Conservation (phyloP, 92 coral and sea anemone species). For the Parazoanthus swiftii region DNA sequence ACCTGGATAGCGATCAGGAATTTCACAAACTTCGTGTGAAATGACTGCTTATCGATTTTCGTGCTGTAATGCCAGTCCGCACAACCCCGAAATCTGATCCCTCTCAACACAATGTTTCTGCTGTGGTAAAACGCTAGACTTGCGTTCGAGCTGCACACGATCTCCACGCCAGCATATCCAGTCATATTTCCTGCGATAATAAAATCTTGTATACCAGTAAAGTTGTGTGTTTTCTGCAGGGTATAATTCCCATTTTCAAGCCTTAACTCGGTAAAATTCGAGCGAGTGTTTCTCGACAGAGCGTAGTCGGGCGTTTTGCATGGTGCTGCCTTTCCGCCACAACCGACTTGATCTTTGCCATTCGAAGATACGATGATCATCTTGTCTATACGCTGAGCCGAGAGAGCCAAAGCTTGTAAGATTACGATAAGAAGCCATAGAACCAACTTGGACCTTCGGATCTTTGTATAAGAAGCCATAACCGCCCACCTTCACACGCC, state of each 20-base stretch:
- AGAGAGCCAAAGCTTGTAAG: not conserved
- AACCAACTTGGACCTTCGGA: not conserved
- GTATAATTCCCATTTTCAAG: not conserved
- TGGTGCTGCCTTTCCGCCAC: slow-evolving; percentile 27
- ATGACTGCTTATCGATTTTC: slow-evolving; percentile 15
- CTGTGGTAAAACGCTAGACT: slow-evolving; percentile 33
- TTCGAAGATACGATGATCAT: slow-evolving; percentile 21
- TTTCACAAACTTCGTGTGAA: slow-evolving; percentile 7
- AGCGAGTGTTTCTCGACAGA: not conserved
- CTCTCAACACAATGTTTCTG: not conserved
- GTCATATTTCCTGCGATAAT: slow-evolving; percentile 3
- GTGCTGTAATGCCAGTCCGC: slow-evolving; percentile 43
- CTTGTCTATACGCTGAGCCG: not conserved
- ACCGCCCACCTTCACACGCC: not conserved
- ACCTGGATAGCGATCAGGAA: slow-evolving; percentile 45
- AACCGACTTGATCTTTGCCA: slow-evolving; percentile 32
- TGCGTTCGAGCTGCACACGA: slow-evolving; percentile 5
- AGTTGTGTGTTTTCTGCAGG: slow-evolving; percentile 18
- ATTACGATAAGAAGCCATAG: not conserved
- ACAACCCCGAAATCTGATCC: not conserved
- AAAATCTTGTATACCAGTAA: slow-evolving; percentile 27
- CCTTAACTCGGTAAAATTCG: not conserved
- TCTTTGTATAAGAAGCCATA: not conserved
- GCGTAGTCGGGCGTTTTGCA: slow-evolving; percentile 41
- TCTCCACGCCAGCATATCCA: slow-evolving; percentile 1